Percentiles rank a stretch among this genome's conserved stretches.
phyloP scores from a whole-genome alignment of 92 coral and sea anemone species.

The Epizoanthus scotinus region DNA sequence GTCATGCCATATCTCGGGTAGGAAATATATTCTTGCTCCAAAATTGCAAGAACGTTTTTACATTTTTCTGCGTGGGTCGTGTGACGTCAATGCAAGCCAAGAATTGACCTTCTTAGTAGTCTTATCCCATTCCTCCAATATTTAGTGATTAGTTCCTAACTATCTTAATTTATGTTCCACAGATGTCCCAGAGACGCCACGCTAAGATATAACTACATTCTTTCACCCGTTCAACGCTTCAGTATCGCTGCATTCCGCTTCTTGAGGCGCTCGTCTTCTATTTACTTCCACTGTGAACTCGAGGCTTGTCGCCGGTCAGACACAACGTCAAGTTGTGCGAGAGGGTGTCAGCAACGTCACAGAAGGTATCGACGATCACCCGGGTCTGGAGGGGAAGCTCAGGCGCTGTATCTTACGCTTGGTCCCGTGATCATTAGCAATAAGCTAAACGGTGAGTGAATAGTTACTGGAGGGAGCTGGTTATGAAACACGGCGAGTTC shows the following conservation, averaged over 20 bases:
- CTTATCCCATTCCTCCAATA: too few species aligned
- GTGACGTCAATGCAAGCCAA: too few species aligned
- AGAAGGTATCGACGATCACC: constrained; percentile 20
- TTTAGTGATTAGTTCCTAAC: too few species aligned
- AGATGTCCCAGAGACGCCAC: constrained; percentile 75
- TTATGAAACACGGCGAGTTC: too few species aligned
- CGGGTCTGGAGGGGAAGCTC: neutral
- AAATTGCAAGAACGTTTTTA: too few species aligned
- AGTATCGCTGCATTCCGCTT: constrained; percentile 73
- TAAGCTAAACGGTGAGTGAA: neutral
- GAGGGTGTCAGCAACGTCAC: constrained; percentile 57
- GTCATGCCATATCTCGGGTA: too few species aligned
- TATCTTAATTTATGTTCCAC: neutral
- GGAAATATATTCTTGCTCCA: too few species aligned
- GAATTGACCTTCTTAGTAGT: too few species aligned
- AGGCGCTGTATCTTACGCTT: constrained; percentile 1
- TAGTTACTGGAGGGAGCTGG: too few species aligned
- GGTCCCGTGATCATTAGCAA: constrained; percentile 12
- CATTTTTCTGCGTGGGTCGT: too few species aligned
- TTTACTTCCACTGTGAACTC: constrained; percentile 71
- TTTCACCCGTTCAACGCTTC: constrained; percentile 66
- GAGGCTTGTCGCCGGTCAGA: constrained; percentile 64
- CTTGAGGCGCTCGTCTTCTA: constrained; percentile 12
- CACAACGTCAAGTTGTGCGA: constrained; percentile 54
- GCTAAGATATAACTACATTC: constrained; percentile 54